A percentile compares a stretch with the other conserved stretches of the same genome.
These are phyloP conservation scores for Samia ricini DNA, from an alignment of 1,140 invertebrate species.

Conservation along the genomic window DNA sequence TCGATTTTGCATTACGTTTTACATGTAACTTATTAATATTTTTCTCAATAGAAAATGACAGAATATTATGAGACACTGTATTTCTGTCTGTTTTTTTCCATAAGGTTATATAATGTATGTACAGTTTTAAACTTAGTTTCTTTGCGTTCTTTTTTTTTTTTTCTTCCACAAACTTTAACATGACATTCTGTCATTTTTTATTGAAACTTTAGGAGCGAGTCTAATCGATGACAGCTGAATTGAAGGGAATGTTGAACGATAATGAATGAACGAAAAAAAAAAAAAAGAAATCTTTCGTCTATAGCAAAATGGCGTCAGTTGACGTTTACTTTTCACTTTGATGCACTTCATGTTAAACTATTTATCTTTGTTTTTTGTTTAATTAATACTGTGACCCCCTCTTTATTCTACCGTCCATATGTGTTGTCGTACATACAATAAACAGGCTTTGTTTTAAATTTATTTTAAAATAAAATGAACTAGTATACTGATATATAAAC, in stretches of 20 bases:
- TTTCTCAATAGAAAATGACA: slow-evolving; percentile 12
- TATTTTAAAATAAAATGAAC: too few relatives aligned
- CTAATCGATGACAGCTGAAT: slow-evolving; percentile 18
- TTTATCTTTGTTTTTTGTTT: too few relatives aligned
- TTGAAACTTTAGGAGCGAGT: background rate
- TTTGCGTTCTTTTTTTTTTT: background rate
- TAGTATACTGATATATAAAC: too few relatives aligned
- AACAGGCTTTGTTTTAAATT: too few relatives aligned
- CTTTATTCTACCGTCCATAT: slow-evolving; percentile 67
- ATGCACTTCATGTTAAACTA: too few relatives aligned
- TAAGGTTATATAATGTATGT: background rate
- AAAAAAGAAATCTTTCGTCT: background rate
- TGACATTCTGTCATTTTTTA: background rate
- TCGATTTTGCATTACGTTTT: slow-evolving; percentile 22
- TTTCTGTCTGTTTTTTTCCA: background rate
- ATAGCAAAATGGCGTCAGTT: slow-evolving; percentile 5
- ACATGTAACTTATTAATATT: slow-evolving; percentile 17
- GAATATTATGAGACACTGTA: slow-evolving; percentile 8
- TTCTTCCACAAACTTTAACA: slow-evolving; percentile 4
- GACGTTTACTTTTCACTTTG: background rate
- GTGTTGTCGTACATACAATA: slow-evolving; percentile 49
- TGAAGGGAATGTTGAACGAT: background rate
- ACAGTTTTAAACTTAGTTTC: background rate
- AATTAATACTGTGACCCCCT: slow-evolving; percentile 27
- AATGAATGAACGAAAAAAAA: background rate